These are phyloP conservation scores for Anhinga rufa DNA, from an alignment of 2,113 vertebrate genomes.

Conservation along the genomic window DNA sequence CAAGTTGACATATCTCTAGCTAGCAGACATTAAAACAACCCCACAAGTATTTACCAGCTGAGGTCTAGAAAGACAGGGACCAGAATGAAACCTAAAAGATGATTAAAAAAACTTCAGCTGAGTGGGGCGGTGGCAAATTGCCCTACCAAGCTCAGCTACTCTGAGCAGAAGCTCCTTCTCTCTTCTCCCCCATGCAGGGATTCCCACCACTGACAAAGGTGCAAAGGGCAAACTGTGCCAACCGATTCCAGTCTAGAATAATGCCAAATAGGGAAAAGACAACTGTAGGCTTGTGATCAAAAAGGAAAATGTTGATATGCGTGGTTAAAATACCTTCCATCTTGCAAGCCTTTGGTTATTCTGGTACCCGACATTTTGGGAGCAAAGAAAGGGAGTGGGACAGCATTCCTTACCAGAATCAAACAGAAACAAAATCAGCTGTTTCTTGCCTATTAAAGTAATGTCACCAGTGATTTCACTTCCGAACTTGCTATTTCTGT, in stretches of 20 bases:
- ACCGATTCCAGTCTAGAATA: background rate
- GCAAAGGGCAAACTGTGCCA: background rate
- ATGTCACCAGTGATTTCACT: background rate
- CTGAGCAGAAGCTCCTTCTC: background rate
- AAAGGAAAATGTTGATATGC: background rate
- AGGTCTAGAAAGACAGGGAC: background rate
- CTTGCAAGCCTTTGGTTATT: background rate
- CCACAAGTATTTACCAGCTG: background rate
- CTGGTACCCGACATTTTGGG: background rate
- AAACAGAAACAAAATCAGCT: background rate
- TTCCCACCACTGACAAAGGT: background rate
- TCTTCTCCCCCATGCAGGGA: accelerated
- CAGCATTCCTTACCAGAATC: background rate
- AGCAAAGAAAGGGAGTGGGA: background rate
- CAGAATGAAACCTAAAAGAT: background rate
- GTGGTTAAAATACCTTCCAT: background rate
- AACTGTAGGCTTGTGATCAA: background rate
- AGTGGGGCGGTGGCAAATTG: background rate
- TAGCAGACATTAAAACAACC: background rate
- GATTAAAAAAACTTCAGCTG: background rate
- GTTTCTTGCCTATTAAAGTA: slow-evolving; percentile 3
- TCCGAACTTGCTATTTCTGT: background rate
- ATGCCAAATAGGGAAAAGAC: background rate
- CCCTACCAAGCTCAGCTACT: background rate
- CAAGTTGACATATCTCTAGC: background rate